Conservation (phyloP, 2,113 vertebrate species). For the Ursus arctos region DNA sequence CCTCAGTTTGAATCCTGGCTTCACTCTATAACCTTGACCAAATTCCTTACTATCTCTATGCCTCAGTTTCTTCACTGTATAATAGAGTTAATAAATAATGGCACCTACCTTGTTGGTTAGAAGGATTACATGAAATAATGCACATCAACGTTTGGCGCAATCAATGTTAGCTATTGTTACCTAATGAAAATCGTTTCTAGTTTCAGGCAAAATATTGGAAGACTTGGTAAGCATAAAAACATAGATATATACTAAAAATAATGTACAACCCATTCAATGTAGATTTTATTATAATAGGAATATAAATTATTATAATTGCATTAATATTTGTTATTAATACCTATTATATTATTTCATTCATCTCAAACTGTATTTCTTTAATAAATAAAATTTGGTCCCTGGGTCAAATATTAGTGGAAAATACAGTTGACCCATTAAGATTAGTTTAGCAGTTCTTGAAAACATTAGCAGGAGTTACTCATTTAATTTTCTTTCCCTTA, state of each 20-base stretch:
- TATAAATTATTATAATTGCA: conserved; percentile 22
- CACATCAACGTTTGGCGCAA: not conserved
- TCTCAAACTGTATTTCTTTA: conserved; percentile 40
- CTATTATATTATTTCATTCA: not conserved
- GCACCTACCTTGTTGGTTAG: not conserved
- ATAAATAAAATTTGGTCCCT: conserved; percentile 42
- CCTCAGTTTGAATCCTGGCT: not conserved
- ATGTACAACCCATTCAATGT: not conserved
- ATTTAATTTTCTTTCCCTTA: not conserved
- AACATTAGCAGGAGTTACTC: not conserved
- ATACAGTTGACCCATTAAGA: not conserved
- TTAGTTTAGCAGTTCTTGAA: not conserved
- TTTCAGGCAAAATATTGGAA: conserved; percentile 37
- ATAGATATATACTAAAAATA: not conserved
- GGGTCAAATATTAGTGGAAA: conserved; percentile 16
- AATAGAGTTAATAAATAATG: not conserved
- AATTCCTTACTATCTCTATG: not conserved
- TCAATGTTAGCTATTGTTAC: not conserved
- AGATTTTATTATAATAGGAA: conserved; percentile 12
- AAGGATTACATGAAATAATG: not conserved
- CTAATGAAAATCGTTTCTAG: conserved; percentile 32
- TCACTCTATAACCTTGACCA: not conserved
- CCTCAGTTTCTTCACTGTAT: not conserved
- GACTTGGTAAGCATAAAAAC: not conserved
- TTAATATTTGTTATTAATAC: not conserved